Evolutionary conservation across 2,888 invertebrate species (phyloP), one percentile per base, ranked within the genome.

Genomic region (Phortica okadai): DNA sequence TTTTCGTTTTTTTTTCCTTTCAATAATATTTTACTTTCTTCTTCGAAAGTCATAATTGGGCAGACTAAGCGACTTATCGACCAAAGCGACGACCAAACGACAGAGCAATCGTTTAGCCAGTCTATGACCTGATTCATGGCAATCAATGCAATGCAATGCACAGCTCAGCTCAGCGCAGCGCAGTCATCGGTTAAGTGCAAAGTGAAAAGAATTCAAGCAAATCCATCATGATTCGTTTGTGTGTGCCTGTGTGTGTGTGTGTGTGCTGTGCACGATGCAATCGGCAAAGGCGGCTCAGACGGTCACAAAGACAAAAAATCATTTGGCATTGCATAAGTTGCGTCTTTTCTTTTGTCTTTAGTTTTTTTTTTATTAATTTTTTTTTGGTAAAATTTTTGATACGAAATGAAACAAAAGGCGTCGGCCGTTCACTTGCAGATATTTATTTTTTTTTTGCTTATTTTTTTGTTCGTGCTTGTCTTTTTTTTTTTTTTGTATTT

Each of bases 21-120:
- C 82, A 83, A 85, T 85, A 85, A 86, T 86, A 87, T 85, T 86
- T 86, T 82, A 88, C 86, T 86, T 86, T 86, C 86, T 83, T 86
- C 86, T 83, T 83, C 84, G 88, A 86, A 86, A 87, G 86, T 87
- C 78, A 58, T 77, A 77, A 74, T 75, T 78, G 76, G 73, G 69
- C 50, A 21, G 45, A 42, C 41, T 66, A 42, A 42, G 6, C 41
- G 42, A 42, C 33, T 33, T 33, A 33, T 2, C 33, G 33, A 33
- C 33, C 33, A 33, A 33, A 33, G 2, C 4, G 4, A 5, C 33
- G 33, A 33, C 33, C 33, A 33, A 33, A 33, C 33, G 33, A 33
- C 33, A 33, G 33, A 4, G 33, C 33, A 33, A 33, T 33, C 44
- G 8, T 69, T 21, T 16, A 16, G 16, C 16, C 69, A 62, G 69